Base-by-base conservation (phyloP, 2,113 vertebrate genomes). In the Eclectus roratus region DNA sequence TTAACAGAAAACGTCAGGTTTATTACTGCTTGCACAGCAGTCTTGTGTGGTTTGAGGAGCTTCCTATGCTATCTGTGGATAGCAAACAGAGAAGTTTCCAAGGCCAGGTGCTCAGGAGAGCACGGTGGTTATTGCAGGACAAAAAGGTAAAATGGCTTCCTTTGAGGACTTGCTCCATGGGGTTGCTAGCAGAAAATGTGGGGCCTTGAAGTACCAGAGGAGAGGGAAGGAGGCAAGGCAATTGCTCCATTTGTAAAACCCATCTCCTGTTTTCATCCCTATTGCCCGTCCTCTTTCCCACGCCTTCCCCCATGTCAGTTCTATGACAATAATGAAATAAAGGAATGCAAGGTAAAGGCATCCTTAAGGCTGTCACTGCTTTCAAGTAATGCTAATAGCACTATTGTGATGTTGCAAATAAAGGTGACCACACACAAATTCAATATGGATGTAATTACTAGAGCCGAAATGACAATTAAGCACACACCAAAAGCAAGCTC, bases 381-480 rank as follows among this genome's bases (percentile, higher is more conserved):
- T 85, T 85, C 69, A 88, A 70, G 74, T 84, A 89, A 29, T 76
- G 27, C 68, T 80, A 80, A 74, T 55, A 88, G 46, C 44, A 37
- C 66, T 95, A 84, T 76, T 79, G 61, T 64, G 81, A 61, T 84
- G 77, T 64, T 95, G 80, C 56, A 93, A 84, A 61, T 66, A 43
- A 88, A 89, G 70, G 71, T 95, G 83, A 93, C 74, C 78, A 63
- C 85, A 86, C 78, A 81, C 39, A 85, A 77, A 79, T 79, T 94
- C 78, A 88, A 27, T 88, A 35, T 53, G 41, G 65, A 79, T 94
- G 84, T 79, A 87, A 65, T 87, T 89, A 82, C 93, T 91, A 85
- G 69, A 89, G 69, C 65, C 58, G 39, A 78, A 70, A 89, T 94
- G 74, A 43, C 79, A 88, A n/a, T 80, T 88, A 78, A 73, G 61